Evolutionary conservation across 2,888 invertebrate species (phyloP).

Genomic region (Yponomeuta cagnagella): DNA sequence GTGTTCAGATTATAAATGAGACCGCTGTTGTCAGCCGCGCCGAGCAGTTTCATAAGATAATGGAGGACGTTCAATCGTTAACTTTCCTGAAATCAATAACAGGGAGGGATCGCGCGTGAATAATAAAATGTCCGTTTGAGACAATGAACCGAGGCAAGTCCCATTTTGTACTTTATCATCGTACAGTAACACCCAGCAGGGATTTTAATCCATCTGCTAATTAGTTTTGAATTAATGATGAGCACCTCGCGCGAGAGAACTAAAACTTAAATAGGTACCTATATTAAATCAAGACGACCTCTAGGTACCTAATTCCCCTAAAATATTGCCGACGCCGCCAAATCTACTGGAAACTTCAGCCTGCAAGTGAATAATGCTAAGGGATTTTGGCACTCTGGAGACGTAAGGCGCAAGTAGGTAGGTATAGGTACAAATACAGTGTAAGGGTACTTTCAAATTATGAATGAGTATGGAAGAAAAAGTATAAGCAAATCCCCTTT

Average conservation of each 20-base stretch:
- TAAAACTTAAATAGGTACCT: background rate
- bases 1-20: too few species aligned
- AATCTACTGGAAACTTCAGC: background rate
- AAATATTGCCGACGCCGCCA: background rate
- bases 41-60: background rate
- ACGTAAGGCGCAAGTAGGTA: background rate
- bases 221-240: slow-evolving; percentile 29
- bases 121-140: background rate
- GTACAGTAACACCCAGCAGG: slow-evolving; percentile 8
- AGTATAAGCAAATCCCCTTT: too few species aligned
- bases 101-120: background rate
- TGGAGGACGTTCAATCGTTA: background rate
- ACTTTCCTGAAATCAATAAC: background rate
- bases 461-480: too few species aligned
- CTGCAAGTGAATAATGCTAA: background rate
- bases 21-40: background rate
- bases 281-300: background rate
- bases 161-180: background rate
- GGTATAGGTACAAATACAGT: too few species aligned
- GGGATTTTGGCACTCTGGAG: background rate
- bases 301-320: background rate
- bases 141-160: background rate
- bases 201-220: slow-evolving; percentile 26
- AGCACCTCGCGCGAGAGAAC: slow-evolving; percentile 20
- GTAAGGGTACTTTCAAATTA: too few species aligned